Evolutionary conservation across 2,888 invertebrate genomes (phyloP).

Genomic region (Bellardia bayeri): DNA sequence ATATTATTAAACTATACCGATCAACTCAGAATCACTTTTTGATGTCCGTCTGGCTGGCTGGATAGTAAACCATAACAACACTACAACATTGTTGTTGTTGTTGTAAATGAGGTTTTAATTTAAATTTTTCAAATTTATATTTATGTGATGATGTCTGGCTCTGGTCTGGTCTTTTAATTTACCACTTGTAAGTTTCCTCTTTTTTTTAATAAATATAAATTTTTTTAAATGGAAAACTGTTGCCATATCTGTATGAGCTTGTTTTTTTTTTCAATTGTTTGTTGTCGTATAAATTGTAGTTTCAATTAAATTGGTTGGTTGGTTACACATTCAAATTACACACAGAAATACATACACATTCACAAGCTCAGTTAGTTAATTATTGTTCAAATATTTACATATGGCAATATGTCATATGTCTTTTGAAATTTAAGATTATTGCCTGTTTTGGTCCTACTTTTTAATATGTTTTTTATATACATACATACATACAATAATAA

Average conservation of each 20-base stretch:
- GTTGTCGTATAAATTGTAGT: slow-evolving; percentile 5
- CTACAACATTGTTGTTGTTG: not conserved
- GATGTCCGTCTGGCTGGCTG: no score
- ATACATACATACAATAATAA: no score
- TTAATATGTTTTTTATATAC: slow-evolving; percentile 24
- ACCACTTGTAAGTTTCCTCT: slow-evolving; percentile 38
- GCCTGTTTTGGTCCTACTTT: slow-evolving; percentile 17
- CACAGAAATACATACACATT: no score
- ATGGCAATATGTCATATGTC: not conserved
- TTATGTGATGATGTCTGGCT: not conserved
- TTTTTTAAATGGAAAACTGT: not conserved
- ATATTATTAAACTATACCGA: no score
- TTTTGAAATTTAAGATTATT: not conserved
- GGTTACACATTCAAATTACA: slow-evolving; percentile 29
- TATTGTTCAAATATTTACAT: not conserved
- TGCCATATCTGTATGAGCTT: no score
- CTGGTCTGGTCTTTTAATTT: slow-evolving; percentile 39
- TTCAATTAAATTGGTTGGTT: slow-evolving; percentile 26
- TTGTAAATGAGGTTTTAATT: slow-evolving; percentile 37
- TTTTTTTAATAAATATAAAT: not conserved
- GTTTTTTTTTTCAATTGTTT: slow-evolving; percentile 5
- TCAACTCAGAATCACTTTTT: no score
- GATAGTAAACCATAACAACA: no score
- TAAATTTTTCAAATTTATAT: slow-evolving; percentile 47
- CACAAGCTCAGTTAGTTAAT: not conserved